Conservation (phyloP, 2,113 vertebrate genomes). For the Galeopterus variegatus region DNA sequence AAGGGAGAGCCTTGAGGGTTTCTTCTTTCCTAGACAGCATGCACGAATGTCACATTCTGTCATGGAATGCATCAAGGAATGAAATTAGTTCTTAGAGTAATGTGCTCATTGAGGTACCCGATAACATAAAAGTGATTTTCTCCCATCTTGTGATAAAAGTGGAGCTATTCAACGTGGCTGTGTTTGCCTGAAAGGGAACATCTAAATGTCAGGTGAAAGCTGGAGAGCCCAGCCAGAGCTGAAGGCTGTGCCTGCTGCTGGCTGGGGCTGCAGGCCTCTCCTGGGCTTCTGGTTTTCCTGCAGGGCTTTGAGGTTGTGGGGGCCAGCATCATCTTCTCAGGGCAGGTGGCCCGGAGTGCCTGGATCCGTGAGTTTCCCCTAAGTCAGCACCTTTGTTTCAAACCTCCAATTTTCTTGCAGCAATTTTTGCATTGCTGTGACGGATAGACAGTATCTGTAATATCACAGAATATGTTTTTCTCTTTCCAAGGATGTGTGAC, state of each 20-base stretch:
- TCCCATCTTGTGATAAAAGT: neutral
- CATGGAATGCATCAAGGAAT: rapidly evolving
- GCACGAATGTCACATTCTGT: neutral
- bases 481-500: constrained; percentile 90
- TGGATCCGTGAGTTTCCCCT: neutral
- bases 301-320: neutral
- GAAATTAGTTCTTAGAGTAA: rapidly evolving
- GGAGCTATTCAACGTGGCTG: neutral
- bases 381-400: neutral
- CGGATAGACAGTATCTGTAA: rapidly evolving
- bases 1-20: neutral
- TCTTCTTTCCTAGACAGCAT: neutral
- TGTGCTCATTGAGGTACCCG: neutral
- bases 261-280: rapidly evolving
- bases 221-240: rapidly evolving
- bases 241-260: neutral
- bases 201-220: neutral
- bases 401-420: neutral
- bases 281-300: neutral
- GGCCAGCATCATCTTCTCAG: neutral
- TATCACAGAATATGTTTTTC: neutral
- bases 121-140: neutral
- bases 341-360: neutral
- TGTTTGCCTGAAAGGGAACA: neutral
- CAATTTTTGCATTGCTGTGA: neutral